These are phyloP conservation scores for Tromatobia lineatoria DNA, from an alignment of 2,888 invertebrate species.

Conservation along the genomic window DNA sequence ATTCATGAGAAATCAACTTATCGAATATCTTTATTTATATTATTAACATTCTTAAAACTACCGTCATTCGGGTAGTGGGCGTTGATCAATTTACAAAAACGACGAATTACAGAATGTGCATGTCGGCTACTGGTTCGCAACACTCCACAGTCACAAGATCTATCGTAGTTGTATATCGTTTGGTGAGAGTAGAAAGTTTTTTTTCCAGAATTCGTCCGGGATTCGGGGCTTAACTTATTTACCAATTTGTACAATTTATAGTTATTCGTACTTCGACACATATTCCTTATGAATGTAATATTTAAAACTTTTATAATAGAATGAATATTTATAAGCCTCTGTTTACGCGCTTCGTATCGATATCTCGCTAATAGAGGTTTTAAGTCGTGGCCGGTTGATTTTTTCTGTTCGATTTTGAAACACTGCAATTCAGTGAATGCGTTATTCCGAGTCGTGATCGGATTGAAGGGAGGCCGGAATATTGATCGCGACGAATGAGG, in stretches of 20 bases:
- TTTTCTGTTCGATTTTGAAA: conserved; percentile 23
- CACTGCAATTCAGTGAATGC: conserved; percentile 21
- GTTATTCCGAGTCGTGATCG: conserved; percentile 18
- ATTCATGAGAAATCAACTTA: conserved; percentile 10
- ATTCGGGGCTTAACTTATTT: conserved; percentile 69
- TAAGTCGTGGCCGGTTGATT: conserved; percentile 55
- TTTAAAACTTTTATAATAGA: conserved; percentile 49
- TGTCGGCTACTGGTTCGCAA: conserved; percentile 59
- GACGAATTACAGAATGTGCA: conserved; percentile 73
- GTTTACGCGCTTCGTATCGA: conserved; percentile 39
- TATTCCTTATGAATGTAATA: conserved; percentile 66
- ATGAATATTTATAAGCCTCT: conserved; percentile 51
- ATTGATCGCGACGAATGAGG: conserved; percentile 5
- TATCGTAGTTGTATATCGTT: conserved; percentile 69
- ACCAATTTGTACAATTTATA: conserved; percentile 76
- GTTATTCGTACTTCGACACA: conserved; percentile 68
- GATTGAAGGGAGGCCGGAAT: neutral
- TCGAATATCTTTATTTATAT: conserved; percentile 67
- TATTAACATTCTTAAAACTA: conserved; percentile 65
- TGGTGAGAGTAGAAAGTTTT: conserved; percentile 46
- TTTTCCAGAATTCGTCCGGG: conserved; percentile 16
- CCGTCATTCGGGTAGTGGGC: conserved; percentile 66
- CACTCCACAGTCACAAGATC: conserved; percentile 50
- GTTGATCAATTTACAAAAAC: conserved; percentile 69
- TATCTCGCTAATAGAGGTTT: conserved; percentile 34